Evolutionary conservation across 1,140 invertebrate species (phyloP), one percentile per base, ranked within the genome.

Genomic region (Chrysomallon squamiferum): DNA sequence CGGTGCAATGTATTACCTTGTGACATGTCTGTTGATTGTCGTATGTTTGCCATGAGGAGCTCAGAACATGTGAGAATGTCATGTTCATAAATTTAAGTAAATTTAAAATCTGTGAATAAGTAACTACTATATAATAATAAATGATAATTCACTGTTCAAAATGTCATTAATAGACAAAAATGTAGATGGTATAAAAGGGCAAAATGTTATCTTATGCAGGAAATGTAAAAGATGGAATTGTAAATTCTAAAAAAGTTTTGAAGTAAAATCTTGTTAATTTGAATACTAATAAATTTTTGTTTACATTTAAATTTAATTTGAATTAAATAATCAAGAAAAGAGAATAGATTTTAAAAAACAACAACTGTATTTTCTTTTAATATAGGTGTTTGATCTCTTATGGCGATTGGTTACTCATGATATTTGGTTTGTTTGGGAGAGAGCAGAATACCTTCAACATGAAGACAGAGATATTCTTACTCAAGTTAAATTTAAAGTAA

Each of bases 401-500:
- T 85, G 83, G 83, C 52, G 81, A 50, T 64, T 85, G 32, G 77
- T 84, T 61, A 76, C 78, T 54, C 80, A 85, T 77, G 83, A 85
- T 59, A 80, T 83, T 29, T 84, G 80, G 79, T 84, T 85, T 78
- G 69, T 84, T 2, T 85, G 83, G 83, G 81, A 83, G 57, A 69
- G 83, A 61, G 76, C 77, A 13, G 83, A 85, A 56, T 85, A 77
- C 65, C 67, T 85, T 25, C 79, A 82, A 61, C 78, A 80, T 49
- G 68, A 73, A 33, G 78, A 83, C 63, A 62, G 71, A 25, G 76
- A 82, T 33, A 66, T 82, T 33, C 72, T 85, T 7, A 76, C 72
- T 29, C 71, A 80, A 62, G 79, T 83, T n/a, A 77, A 79, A 13
- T 84, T 84, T 59, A 82, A 79, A 64, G 82, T 83, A 59, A 67